A percentile compares a stretch with the other conserved stretches of the same genome.
Evolutionary conservation across 2,888 invertebrate species (phyloP).

Genomic region (Tinea pellionella): DNA sequence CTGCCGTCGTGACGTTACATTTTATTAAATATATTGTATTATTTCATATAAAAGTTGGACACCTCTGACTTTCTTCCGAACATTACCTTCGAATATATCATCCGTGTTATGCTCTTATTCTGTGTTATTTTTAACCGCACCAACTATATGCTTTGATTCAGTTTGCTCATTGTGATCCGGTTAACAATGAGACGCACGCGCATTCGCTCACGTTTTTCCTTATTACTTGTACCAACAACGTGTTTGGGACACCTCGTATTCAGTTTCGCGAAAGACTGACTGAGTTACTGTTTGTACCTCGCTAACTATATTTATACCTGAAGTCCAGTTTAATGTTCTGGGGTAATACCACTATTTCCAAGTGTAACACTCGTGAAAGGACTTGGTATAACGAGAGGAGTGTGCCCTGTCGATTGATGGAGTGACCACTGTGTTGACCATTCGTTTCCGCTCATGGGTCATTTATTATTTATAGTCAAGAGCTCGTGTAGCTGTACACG

Average conservation of each 20-base stretch:
- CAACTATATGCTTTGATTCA: slow-evolving; percentile 59
- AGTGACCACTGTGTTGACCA: too few relatives aligned
- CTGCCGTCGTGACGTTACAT: too few relatives aligned
- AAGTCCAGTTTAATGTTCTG: too few relatives aligned
- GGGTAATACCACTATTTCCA: too few relatives aligned
- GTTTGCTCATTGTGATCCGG: slow-evolving; percentile 40
- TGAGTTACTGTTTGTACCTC: neutral
- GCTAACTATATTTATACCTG: neutral
- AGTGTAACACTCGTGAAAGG: too few relatives aligned
- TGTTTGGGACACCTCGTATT: neutral
- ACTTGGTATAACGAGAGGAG: too few relatives aligned
- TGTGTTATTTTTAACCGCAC: slow-evolving; percentile 45
- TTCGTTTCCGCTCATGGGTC: too few relatives aligned
- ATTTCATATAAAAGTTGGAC: too few relatives aligned
- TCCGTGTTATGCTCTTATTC: slow-evolving; percentile 23
- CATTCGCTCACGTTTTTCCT: slow-evolving; percentile 9
- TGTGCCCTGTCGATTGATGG: too few relatives aligned
- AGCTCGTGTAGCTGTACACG: too few relatives aligned
- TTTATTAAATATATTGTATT: too few relatives aligned
- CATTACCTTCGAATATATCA: slow-evolving; percentile 29
- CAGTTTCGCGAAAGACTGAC: neutral
- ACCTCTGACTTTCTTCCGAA: slow-evolving; percentile 16
- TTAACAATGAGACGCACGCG: slow-evolving; percentile 16
- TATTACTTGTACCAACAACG: slow-evolving; percentile 10
- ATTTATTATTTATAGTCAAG: too few relatives aligned